phyloP scores from a whole-genome alignment of 2,888 invertebrate species.

The Eulithis prunata region DNA sequence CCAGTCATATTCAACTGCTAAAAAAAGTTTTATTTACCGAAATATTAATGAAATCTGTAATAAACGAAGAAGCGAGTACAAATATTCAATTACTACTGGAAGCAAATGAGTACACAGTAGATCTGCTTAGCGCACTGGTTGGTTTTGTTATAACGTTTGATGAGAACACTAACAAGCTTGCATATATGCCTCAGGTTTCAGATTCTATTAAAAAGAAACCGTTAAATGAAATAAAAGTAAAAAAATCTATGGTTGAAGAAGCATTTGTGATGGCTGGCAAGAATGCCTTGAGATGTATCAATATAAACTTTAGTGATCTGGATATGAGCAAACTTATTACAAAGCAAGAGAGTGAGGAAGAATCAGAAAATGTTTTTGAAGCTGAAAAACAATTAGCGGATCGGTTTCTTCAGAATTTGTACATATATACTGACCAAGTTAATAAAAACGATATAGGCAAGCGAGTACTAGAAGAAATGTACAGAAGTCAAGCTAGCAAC shows the following conservation, averaged over 20 bases:
- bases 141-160: constrained; percentile 4
- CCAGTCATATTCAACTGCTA: not conserved
- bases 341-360: not conserved
- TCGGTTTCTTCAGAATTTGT: not conserved
- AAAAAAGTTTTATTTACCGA: not conserved
- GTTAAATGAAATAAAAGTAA: not conserved
- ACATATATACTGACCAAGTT: not conserved
- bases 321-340: not conserved
- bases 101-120: not conserved
- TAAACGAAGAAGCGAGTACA: not conserved
- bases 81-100: constrained; percentile 1
- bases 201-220: not conserved
- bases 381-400: not conserved
- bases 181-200: not conserved
- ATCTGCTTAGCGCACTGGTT: not conserved
- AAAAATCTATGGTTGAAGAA: not conserved
- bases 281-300: not conserved
- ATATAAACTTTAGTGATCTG: not conserved
- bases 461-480: not conserved
- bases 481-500: not conserved
- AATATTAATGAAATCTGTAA: not conserved
- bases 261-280: not conserved
- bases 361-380: not conserved
- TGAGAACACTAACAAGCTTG: not conserved
- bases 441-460: not conserved